Base-by-base conservation (phyloP, 2,888 invertebrate genomes). In the Morpho achilles region DNA sequence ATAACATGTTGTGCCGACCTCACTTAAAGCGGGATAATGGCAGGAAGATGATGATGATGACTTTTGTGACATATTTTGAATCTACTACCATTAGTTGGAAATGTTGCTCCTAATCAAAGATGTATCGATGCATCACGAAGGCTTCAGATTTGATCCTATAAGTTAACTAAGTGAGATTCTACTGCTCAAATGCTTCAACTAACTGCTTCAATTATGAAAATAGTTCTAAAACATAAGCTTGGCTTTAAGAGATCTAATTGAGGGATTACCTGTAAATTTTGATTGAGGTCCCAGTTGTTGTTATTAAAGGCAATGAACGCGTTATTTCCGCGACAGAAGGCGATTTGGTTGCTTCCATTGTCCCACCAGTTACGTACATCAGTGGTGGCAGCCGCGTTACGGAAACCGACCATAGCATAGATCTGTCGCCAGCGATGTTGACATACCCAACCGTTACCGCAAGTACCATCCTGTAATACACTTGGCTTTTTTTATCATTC, bases 391-490 rank as follows among this genome's bases (percentile, higher is more conserved):
- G 93, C 95, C 0, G 86, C 91, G 69, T 95, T 95, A 60, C 94
- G 91, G 77, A 96, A 96, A 0, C 74, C 89, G 0, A 94, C 94
- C 95, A 96, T 96, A 62, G 92, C 92, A 79, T 87, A 93, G 67
- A 96, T 94, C 74, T 94, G 93, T 1, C 93, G 82, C 96, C 96
- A 96, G 1, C 96, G 91, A 77, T 96, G 95, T 79, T 96, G 96
- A 72, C 95, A 96, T 0, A 95, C 80, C 94, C 95, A 95, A 7
- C 94, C 94, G 66, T 92, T 92, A 1, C 91, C 91, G 71, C 95
- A 95, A 0, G 80, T 67, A 0, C 67, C 69, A 55, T 90, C 89
- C 90, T 90, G 32, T 2, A 57, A 53, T 46, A 7, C 10, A 46
- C 22, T n/a, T n/a, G n/a, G 7, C 1, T 22, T 7, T 16, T 8